Evolutionary conservation across 1,140 invertebrate genomes (phyloP).

Genomic region (Chionoecetes opilio): DNA sequence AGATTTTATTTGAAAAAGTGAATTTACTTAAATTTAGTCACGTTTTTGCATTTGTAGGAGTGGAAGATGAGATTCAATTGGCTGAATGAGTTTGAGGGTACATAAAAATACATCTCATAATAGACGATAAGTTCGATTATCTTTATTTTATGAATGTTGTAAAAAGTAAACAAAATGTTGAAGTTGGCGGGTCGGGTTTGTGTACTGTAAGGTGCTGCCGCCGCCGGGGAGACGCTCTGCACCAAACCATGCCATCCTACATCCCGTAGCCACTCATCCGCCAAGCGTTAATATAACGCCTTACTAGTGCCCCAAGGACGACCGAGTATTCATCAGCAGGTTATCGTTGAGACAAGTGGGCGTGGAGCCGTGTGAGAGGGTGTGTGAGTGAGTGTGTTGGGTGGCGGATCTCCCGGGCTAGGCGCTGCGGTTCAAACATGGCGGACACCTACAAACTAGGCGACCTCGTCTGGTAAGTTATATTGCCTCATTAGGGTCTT

Average conservation of each 20-base stretch:
- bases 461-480: slow-evolving; percentile 80
- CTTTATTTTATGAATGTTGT: no score
- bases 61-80: no score
- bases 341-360: no score
- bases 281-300: neutral
- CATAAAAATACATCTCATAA: no score
- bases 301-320: neutral
- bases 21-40: no score
- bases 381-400: neutral
- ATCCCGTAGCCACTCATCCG: neutral
- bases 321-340: neutral
- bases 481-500: neutral
- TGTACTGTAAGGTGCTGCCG: slow-evolving; percentile 80
- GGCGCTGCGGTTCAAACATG: slow-evolving; percentile 68
- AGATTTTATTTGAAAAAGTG: no score
- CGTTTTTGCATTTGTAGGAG: no score
- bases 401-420: neutral
- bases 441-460: slow-evolving; percentile 79
- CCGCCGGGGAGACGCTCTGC: slow-evolving; percentile 35
- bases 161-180: slow-evolving; percentile 68
- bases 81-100: no score
- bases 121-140: no score
- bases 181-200: slow-evolving; percentile 78
- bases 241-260: neutral
- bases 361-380: neutral